These are phyloP conservation scores for Platycheirus albimanus DNA, from an alignment of 2,888 invertebrate species.

Conservation along the genomic window DNA sequence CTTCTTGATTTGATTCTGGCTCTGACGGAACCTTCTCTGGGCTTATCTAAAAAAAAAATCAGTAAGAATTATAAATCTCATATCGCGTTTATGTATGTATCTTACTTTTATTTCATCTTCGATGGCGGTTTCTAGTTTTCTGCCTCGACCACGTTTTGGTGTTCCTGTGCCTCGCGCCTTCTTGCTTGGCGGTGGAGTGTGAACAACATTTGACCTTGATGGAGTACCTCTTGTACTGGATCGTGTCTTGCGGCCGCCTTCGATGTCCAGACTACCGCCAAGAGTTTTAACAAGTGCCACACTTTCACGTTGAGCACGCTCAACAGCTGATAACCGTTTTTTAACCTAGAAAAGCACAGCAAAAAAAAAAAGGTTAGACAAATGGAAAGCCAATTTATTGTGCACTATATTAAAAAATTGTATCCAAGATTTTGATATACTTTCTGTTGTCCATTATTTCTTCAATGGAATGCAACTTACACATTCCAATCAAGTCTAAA, in stretches of 20 bases:
- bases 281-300: slow-evolving; percentile 81
- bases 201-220: slow-evolving; percentile 77
- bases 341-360: slow-evolving; percentile 77
- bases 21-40: slow-evolving; percentile 61
- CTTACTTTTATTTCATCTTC: slow-evolving; percentile 75
- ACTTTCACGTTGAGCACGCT: slow-evolving; percentile 82
- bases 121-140: slow-evolving; percentile 78
- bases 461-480: too few relatives aligned
- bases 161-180: slow-evolving; percentile 78
- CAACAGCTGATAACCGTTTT: slow-evolving; percentile 81
- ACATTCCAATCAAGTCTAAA: too few relatives aligned
- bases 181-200: slow-evolving; percentile 81
- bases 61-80: background rate
- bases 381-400: too few relatives aligned
- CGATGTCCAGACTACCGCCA: slow-evolving; percentile 81
- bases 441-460: too few relatives aligned
- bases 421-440: too few relatives aligned
- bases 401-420: too few relatives aligned
- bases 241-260: slow-evolving; percentile 81
- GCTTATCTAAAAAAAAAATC: slow-evolving; percentile 37
- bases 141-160: slow-evolving; percentile 79
- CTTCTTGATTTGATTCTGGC: slow-evolving; percentile 62
- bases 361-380: background rate
- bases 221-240: slow-evolving; percentile 81
- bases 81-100: background rate